A percentile compares a stretch with the other conserved stretches of the same genome.
Conservation (phyloP, 1,140 invertebrate genomes). For the Meteorus sp. region DNA sequence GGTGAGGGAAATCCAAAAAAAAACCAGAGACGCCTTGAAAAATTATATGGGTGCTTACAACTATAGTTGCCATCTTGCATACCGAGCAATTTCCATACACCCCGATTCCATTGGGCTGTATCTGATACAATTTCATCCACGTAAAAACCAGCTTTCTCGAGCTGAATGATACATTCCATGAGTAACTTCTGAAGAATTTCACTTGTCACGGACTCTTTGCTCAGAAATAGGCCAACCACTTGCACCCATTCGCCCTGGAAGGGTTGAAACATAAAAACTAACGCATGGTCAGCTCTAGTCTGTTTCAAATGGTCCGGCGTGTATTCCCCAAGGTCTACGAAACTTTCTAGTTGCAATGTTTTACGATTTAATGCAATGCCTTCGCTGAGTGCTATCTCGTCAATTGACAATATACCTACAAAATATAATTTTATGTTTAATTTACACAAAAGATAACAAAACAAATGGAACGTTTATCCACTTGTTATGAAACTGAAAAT, state of each 20-base stretch:
- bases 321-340: conserved; percentile 28
- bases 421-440: too few relatives aligned
- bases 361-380: conserved; percentile 15
- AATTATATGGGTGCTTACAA: conserved; percentile 22
- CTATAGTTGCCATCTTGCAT: conserved; percentile 9
- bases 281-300: conserved; percentile 25
- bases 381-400: conserved; percentile 21
- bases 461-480: too few relatives aligned
- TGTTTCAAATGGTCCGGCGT: conserved; percentile 21
- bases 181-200: conserved; percentile 32
- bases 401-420: conserved; percentile 4
- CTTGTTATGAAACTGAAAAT: too few relatives aligned
- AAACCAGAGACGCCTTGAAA: conserved; percentile 17
- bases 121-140: conserved; percentile 26
- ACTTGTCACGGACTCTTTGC: conserved; percentile 19
- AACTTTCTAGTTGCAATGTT: conserved; percentile 25
- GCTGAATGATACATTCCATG: conserved; percentile 33
- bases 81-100: conserved; percentile 25
- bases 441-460: too few relatives aligned
- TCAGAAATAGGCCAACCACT: conserved; percentile 26
- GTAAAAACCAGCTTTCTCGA: conserved; percentile 16
- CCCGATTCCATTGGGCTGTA: conserved; percentile 29
- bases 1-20: conserved; percentile 26
- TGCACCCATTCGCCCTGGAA: conserved; percentile 31
- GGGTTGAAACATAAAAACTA: conserved; percentile 34